Percentiles rank a stretch among this genome's conserved stretches.
These are phyloP conservation scores for Pammene fasciana DNA, from an alignment of 2,888 invertebrate genomes.

Conservation along the genomic window DNA sequence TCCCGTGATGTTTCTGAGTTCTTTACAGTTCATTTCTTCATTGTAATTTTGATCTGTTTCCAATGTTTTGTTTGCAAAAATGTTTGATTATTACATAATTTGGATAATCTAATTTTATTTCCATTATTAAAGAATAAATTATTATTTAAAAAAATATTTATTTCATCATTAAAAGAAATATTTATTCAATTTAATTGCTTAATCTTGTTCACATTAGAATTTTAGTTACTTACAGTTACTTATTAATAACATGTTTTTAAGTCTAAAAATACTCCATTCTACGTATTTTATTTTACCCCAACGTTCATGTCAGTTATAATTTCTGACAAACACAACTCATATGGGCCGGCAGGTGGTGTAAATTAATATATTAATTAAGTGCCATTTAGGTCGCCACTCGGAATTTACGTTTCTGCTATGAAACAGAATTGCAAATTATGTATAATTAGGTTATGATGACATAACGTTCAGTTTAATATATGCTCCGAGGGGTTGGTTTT, in stretches of 20 bases:
- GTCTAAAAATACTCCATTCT: background rate
- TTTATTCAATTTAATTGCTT: slow-evolving; percentile 62
- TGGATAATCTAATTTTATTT: slow-evolving; percentile 76
- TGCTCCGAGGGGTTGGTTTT: slow-evolving; percentile 3
- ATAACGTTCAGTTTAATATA: slow-evolving; percentile 21
- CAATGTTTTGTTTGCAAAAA: no score
- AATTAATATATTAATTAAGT: slow-evolving; percentile 39
- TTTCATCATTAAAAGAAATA: slow-evolving; percentile 58
- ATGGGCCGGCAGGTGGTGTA: slow-evolving; percentile 22
- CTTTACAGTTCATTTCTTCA: no score
- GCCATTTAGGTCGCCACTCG: slow-evolving; percentile 28
- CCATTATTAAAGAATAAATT: slow-evolving; percentile 60
- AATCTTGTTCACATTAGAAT: background rate
- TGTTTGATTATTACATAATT: slow-evolving; percentile 80
- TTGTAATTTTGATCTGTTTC: no score
- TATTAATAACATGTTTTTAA: background rate
- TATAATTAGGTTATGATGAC: slow-evolving; percentile 34
- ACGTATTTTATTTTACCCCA: background rate
- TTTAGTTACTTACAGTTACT: background rate
- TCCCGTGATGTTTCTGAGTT: no score
- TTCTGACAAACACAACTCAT: slow-evolving; percentile 19
- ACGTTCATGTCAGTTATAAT: slow-evolving; percentile 3
- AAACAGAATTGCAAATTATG: slow-evolving; percentile 38
- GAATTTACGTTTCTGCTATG: slow-evolving; percentile 33
- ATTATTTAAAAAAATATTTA: slow-evolving; percentile 50